Conservation (phyloP, 2,797 vertebrate species). For the Peromyscus aztecus region DNA sequence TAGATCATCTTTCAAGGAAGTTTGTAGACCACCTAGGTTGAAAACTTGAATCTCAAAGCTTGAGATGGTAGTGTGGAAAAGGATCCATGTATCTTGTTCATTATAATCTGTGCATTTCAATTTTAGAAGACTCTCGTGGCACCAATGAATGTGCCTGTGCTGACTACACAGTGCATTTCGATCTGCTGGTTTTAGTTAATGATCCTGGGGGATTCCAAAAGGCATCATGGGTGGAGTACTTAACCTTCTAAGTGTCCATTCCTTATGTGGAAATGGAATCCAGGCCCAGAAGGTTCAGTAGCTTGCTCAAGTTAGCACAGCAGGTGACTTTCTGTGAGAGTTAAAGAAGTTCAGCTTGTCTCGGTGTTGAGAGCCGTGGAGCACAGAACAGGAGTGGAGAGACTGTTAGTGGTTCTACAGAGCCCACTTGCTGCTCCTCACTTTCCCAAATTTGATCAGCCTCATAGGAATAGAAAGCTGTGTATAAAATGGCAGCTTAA, state of each 20-base stretch:
- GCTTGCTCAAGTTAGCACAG: neutral
- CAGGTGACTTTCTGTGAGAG: slow-evolving; percentile 16
- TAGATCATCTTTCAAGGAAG: slow-evolving; percentile 47
- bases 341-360: slow-evolving; percentile 3
- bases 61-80: neutral
- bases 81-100: neutral
- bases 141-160: neutral
- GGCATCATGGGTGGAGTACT: neutral
- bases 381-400: neutral
- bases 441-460: neutral
- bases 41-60: slow-evolving; percentile 60
- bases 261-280: neutral
- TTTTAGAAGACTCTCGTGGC: slow-evolving; percentile 53
- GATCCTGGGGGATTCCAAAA: neutral
- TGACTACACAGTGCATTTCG: neutral
- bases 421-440: neutral
- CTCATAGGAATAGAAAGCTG: slow-evolving; percentile 29
- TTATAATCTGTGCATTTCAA: slow-evolving; percentile 34
- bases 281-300: neutral
- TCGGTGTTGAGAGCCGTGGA: neutral
- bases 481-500: slow-evolving; percentile 20
- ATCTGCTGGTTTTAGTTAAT: slow-evolving; percentile 8
- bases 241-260: neutral
- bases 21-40: slow-evolving; percentile 47
- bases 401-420: neutral